Base-by-base conservation (phyloP, 2,888 invertebrate genomes). In the Nephrocerus scutellatus region DNA sequence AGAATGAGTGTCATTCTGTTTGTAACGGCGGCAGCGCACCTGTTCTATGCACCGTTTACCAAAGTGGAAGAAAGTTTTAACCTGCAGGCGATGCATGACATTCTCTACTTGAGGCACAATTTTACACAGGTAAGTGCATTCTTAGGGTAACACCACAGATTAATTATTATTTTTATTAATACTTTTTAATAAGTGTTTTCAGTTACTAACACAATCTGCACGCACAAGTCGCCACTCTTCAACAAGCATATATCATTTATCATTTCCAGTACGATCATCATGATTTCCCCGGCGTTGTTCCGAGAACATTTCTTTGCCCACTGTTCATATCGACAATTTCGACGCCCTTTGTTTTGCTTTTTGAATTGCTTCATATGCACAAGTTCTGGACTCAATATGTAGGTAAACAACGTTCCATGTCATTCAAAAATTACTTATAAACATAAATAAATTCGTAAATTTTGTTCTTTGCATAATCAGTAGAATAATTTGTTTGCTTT, bases 51-150 rank as follows among this genome's bases (percentile, higher is more conserved):
- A 60, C 97, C 97, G 36, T 96, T 84, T 65, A 96, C 95, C 5
- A 97, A 99, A 81, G 98, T 98, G 34, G 98, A 98, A 71, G 98
- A 99, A 73, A 97, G 96, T 70, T 99, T 99, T 68, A 97, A 96
- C 72, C 74, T 96, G 41, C 98, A 99, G 73, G 97, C 98, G 15
- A 85, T 87, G 67, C 98, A 99, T 71, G 98, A 99, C 71, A 77
- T 98, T 58, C 72, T 98, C 31, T 93, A 89, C 70, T 82, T 91
- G 66, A 77, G 84, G 52, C 74, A 76, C 68, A 87, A 91, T 74
- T 74, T 92, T 52, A 74, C 82, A 40, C 74, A 87, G 82, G 93
- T 92, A 76, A 64, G 52, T 36, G 30, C 10, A 16, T 39, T 7
- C 23, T 31, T 19, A 13, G 4, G 32, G 12, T 18, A 29, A 21